Conservation (phyloP, 2,113 vertebrate species). For the Dipodomys stephensi region DNA sequence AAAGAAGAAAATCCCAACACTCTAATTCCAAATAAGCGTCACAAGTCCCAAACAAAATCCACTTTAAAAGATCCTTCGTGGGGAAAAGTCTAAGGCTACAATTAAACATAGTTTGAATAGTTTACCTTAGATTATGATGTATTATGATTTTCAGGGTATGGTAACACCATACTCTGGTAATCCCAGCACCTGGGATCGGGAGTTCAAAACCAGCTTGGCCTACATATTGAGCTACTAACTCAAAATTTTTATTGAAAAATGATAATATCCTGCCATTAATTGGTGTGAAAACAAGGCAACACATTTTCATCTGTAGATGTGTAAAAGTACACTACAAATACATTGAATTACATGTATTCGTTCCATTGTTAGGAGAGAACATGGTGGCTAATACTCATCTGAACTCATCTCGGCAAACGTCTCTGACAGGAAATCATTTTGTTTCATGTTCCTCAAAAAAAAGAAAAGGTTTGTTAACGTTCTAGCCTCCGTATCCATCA, state of each 20-base stretch:
- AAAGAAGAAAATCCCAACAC: background rate
- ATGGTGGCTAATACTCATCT: background rate
- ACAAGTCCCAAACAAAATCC: slow-evolving; percentile 16
- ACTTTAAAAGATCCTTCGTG: background rate
- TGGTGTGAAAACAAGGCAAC: background rate
- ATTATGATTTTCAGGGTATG: too few species aligned
- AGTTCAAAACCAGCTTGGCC: too few species aligned
- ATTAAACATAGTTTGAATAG: slow-evolving; percentile 23
- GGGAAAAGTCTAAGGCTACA: background rate
- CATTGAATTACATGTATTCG: background rate
- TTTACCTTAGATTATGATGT: background rate
- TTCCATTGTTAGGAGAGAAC: slow-evolving; percentile 9
- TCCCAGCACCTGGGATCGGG: too few species aligned
- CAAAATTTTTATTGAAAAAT: background rate
- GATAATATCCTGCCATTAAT: background rate
- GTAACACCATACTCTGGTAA: too few species aligned
- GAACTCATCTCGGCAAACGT: background rate
- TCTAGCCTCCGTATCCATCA: background rate
- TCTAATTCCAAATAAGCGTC: background rate
- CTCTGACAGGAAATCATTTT: background rate
- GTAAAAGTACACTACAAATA: background rate
- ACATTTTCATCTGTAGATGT: background rate
- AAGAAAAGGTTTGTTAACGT: background rate
- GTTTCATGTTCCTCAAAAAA: background rate
- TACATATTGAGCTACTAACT: too few species aligned